Evolutionary conservation across 2,888 invertebrate species (phyloP), one percentile per base, ranked within the genome.

Genomic region (Nemotelus pantherinus): DNA sequence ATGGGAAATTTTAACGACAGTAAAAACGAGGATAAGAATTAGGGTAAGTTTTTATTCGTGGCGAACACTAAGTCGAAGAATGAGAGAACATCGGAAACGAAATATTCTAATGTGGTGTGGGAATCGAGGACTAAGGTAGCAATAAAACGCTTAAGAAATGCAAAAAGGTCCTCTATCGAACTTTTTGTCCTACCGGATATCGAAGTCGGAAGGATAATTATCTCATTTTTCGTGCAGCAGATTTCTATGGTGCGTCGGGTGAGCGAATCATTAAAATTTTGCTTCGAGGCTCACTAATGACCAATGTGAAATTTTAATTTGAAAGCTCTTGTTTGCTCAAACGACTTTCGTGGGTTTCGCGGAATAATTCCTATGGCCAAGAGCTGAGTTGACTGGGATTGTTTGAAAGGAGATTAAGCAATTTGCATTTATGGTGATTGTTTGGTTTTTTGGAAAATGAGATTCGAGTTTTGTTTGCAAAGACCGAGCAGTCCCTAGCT

Each of bases 11-110:
- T 74, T 70, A 70, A 70, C 53, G 53, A 70, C 47, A 68, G 67
- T 43, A 41, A 53, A 53, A 74, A 63, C 74, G 39, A 43, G 60
- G 60, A 60, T 39, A 74, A 10, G 50, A 74, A 70, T 70, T 74
- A 74, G 74, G 74, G 58, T 72, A 74, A 74, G 48, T 70, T 70
- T 70, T 70, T 70, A 70, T 70, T 70, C 43, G 53, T 1, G 25
- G 25, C 25, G 25, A 25, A 1, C 0, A 25, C 25, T 1, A 70
- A 41, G 63, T 5, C 43, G 70, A 50, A 25, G 50, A 10, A 70
- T 70, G 70, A 53, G 70, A n/a, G 43, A 65, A 65, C 44, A 3
- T 44, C 3, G 53, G 70, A 70, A 39, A 43, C 39, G 43, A 63
- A 63, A 63, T 63, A 63, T 43, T 39, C 25, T 63, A 7, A 41